phyloP scores from a whole-genome alignment of 1,140 invertebrate species.

The Drosophila nikananu region DNA sequence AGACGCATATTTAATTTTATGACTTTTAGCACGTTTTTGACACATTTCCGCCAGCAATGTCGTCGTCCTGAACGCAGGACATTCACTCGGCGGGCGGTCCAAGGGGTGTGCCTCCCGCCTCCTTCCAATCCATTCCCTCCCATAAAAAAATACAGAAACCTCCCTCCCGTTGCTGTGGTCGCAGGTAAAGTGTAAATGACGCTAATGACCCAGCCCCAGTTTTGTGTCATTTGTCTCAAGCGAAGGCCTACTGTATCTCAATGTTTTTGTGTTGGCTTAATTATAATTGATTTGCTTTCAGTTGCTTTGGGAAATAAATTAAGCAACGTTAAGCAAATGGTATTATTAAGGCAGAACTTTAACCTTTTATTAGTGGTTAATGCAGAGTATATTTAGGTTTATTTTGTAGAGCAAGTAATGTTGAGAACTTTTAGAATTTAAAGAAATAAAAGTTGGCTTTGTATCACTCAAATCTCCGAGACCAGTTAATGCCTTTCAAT shows the following conservation, averaged over 20 bases:
- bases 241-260: background rate
- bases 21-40: constrained; percentile 84
- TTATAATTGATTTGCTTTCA: constrained; percentile 51
- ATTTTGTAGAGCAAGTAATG: background rate
- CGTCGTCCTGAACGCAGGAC: constrained; percentile 43
- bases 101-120: constrained; percentile 16
- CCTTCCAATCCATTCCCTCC: constrained; percentile 3
- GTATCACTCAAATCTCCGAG: background rate
- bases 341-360: constrained; percentile 1
- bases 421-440: no score
- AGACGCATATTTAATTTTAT: constrained; percentile 84
- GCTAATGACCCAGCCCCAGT: constrained; percentile 80
- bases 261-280: constrained; percentile 17
- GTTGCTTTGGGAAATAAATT: constrained; percentile 63
- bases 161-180: constrained; percentile 21
- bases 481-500: background rate
- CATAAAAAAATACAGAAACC: constrained; percentile 12
- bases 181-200: constrained; percentile 79
- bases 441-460: background rate
- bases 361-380: background rate
- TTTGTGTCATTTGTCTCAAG: constrained; percentile 77
- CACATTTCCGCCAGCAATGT: constrained; percentile 77
- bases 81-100: constrained; percentile 14
- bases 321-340: constrained; percentile 33
- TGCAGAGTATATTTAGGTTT: background rate